These are phyloP conservation scores for Pempheris klunzingeri DNA, from an alignment of 2,797 vertebrate species.

Conservation along the genomic window DNA sequence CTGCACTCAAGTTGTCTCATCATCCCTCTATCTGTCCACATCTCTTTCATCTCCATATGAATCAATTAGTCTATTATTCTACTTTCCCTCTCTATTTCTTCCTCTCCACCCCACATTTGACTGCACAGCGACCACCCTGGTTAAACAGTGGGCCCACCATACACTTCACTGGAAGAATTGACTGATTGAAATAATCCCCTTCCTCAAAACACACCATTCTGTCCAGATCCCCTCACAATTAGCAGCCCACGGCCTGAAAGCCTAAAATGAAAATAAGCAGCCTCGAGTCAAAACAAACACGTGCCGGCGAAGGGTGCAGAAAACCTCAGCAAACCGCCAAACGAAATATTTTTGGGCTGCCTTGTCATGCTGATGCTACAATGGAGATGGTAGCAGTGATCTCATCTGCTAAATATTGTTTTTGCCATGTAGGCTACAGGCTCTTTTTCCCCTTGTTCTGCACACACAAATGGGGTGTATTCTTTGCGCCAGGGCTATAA, in stretches of 20 bases:
- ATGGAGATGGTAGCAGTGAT: conserved; percentile 80
- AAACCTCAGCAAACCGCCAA: conserved; percentile 73
- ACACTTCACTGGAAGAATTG: conserved; percentile 39
- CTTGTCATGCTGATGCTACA: conserved; percentile 79
- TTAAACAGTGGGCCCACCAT: conserved; percentile 23
- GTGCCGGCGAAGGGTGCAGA: conserved; percentile 41
- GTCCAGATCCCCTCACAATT: conserved; percentile 76
- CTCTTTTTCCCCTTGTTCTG: conserved; percentile 58
- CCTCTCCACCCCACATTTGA: not conserved
- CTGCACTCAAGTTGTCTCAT: conserved; percentile 21
- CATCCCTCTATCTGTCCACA: conserved; percentile 27
- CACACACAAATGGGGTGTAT: conserved; percentile 66
- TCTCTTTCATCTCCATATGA: conserved; percentile 50
- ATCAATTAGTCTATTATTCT: conserved; percentile 43
- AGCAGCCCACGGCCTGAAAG: conserved; percentile 70
- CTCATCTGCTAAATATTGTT: conserved; percentile 86
- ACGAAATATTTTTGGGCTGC: conserved; percentile 78
- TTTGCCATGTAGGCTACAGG: conserved; percentile 69
- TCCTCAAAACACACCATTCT: conserved; percentile 63
- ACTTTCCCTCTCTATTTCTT: conserved; percentile 4
- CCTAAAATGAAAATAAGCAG: conserved; percentile 81
- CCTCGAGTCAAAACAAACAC: conserved; percentile 81
- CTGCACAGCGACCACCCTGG: conserved; percentile 48
- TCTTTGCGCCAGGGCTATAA: conserved; percentile 69
- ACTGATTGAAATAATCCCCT: conserved; percentile 67